Percentiles rank a stretch among this genome's conserved stretches.
These are phyloP conservation scores for Columba guinea DNA, from an alignment of 2,797 vertebrate genomes.

Conservation along the genomic window DNA sequence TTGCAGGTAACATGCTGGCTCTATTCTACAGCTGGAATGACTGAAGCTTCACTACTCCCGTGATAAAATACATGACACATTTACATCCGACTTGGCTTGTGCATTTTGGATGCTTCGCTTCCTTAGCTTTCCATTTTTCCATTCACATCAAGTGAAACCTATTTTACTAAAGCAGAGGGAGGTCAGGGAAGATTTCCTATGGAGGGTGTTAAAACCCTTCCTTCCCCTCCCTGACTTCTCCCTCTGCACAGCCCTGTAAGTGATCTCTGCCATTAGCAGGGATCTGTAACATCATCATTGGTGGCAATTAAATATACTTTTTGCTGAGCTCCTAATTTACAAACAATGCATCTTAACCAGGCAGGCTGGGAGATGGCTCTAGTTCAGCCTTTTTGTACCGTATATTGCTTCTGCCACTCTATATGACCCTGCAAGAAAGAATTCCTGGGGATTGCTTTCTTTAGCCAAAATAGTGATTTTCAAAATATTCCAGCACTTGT, in stretches of 20 bases:
- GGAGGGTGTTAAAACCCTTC: background rate
- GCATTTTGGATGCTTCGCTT: conserved; percentile 13
- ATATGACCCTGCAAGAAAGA: background rate
- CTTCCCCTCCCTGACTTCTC: background rate
- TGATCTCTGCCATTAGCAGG: background rate
- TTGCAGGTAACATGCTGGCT: background rate
- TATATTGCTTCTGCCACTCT: background rate
- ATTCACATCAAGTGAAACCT: background rate
- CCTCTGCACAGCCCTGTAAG: background rate
- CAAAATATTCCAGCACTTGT: background rate
- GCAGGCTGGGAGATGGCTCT: background rate
- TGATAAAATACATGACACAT: background rate
- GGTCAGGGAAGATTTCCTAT: background rate
- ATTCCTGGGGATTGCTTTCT: background rate
- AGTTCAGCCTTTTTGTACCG: background rate
- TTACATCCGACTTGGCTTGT: background rate
- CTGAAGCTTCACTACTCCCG: background rate
- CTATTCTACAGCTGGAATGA: background rate
- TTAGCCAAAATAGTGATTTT: background rate
- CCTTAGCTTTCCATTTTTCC: conserved; percentile 15
- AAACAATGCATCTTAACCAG: background rate
- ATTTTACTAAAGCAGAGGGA: background rate
- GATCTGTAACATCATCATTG: background rate
- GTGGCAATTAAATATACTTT: background rate
- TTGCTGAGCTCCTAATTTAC: background rate